A percentile compares a stretch with the other conserved stretches of the same genome.
phyloP scores from a whole-genome alignment of 1,140 invertebrate species.

The Coptotermes formosanus region DNA sequence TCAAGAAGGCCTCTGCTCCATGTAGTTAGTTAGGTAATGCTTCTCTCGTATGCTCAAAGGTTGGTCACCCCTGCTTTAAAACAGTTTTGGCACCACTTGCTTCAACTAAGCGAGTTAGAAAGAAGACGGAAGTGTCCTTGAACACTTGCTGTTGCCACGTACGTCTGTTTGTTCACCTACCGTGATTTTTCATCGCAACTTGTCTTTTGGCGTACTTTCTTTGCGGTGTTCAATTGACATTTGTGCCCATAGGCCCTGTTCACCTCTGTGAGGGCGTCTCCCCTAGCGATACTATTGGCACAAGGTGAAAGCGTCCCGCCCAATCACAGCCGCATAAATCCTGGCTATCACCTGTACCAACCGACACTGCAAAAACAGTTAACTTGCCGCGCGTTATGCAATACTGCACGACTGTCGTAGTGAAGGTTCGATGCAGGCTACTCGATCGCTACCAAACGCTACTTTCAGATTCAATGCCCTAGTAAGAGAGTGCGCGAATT shows the following conservation, averaged over 20 bases:
- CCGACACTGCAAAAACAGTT: neutral
- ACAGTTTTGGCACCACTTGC: too few species aligned
- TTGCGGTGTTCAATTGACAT: neutral
- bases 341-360: neutral
- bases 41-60: too few species aligned
- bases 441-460: too few species aligned
- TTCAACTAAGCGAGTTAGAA: too few species aligned
- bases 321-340: neutral
- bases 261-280: conserved; percentile 1
- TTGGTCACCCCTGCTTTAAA: too few species aligned
- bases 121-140: too few species aligned
- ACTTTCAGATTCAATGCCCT: too few species aligned
- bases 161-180: neutral
- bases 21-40: too few species aligned
- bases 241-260: neutral
- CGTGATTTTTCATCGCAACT: neutral
- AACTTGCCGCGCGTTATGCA: neutral
- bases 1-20: too few species aligned
- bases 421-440: neutral
- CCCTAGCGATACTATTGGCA: neutral
- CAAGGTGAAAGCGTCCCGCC: conserved; percentile 5
- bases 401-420: neutral
- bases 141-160: too few species aligned
- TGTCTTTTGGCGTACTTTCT: neutral
- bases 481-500: too few species aligned